Percentiles rank a stretch among this genome's conserved stretches.
Evolutionary conservation across 2,888 invertebrate genomes (phyloP).

Genomic region (Mechanitis mazaeus): DNA sequence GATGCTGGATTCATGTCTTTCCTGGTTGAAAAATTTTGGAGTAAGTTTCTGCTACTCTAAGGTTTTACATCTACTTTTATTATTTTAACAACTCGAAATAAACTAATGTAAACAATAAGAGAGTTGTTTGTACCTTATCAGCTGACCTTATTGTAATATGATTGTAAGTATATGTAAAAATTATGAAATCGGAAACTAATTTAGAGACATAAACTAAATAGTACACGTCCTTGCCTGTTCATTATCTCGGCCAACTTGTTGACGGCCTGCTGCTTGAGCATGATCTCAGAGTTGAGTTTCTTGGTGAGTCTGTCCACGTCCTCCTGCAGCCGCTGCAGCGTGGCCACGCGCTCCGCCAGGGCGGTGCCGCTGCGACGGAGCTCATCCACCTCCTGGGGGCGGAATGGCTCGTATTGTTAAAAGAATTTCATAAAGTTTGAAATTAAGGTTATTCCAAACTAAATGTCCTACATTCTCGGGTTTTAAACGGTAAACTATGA

Average conservation of each 20-base stretch:
- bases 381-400: conserved; percentile 87
- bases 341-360: conserved; percentile 85
- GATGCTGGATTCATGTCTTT: conserved; percentile 81
- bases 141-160: no score
- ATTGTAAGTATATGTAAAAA: no score
- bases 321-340: conserved; percentile 81
- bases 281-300: conserved; percentile 90
- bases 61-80: no score
- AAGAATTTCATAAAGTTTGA: neutral
- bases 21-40: conserved; percentile 36
- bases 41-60: no score
- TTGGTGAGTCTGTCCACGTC: conserved; percentile 88
- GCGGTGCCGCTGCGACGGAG: conserved; percentile 84
- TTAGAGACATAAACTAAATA: no score
- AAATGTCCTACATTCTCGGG: no score
- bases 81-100: no score
- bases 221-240: conserved; percentile 80
- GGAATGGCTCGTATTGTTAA: neutral
- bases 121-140: no score
- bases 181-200: no score
- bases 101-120: no score
- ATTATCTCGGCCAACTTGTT: conserved; percentile 98
- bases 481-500: no score
- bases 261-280: conserved; percentile 95
- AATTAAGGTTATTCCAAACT: no score